Conservation (phyloP, 2,888 invertebrate genomes). For the Empis livida region DNA sequence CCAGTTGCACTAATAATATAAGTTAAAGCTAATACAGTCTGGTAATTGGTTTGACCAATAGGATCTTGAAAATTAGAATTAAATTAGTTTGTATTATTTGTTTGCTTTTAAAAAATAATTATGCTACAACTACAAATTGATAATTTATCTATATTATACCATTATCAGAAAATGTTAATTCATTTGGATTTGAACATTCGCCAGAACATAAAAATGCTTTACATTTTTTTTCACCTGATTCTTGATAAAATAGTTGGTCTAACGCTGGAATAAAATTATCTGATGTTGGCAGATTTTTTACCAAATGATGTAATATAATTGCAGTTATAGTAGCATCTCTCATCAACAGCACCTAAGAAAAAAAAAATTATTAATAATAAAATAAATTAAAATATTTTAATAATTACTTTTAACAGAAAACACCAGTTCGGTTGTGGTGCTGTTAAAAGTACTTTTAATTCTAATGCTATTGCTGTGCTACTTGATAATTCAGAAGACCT, state of each 20-base stretch:
- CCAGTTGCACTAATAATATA: constrained; percentile 50
- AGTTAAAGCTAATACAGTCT: constrained; percentile 49
- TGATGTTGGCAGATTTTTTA: constrained; percentile 37
- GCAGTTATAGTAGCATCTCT: constrained; percentile 51
- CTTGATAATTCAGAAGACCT: constrained; percentile 40
- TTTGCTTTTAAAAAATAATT: too few relatives aligned
- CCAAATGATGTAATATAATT: constrained; percentile 42
- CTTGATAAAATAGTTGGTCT: constrained; percentile 31
- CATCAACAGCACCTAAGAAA: constrained; percentile 55
- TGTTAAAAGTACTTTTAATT: constrained; percentile 54
- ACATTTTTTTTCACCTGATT: constrained; percentile 35
- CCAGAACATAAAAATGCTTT: constrained; percentile 58
- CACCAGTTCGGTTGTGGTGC: constrained; percentile 73
- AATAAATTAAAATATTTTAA: too few relatives aligned
- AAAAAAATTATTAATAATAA: not conserved
- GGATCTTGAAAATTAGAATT: constrained; percentile 32
- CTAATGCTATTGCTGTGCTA: constrained; percentile 51
- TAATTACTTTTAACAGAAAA: constrained; percentile 59
- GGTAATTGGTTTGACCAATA: constrained; percentile 39
- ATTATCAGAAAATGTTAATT: not conserved
- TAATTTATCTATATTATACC: not conserved
- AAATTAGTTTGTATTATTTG: too few relatives aligned
- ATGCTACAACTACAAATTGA: too few relatives aligned
- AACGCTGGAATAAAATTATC: constrained; percentile 33
- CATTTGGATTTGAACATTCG: constrained; percentile 39